These are phyloP conservation scores for Lucilia sericata DNA, from an alignment of 1,140 invertebrate genomes.

Conservation along the genomic window DNA sequence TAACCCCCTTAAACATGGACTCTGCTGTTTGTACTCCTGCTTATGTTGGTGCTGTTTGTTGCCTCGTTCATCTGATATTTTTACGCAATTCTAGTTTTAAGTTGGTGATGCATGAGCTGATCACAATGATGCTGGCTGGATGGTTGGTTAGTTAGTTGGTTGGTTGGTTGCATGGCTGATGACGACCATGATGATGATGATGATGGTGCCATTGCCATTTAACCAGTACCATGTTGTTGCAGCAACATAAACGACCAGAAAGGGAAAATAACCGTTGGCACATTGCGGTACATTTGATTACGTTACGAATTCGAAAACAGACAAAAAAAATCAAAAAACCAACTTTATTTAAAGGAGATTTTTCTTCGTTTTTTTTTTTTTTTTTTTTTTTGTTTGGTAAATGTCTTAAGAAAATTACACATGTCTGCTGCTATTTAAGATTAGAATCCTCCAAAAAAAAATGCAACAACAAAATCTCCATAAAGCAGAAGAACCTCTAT, in stretches of 20 bases:
- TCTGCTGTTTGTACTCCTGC: background rate
- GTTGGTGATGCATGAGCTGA: background rate
- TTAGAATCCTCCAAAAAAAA: constrained; percentile 21
- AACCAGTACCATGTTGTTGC: no score
- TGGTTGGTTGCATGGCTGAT: background rate
- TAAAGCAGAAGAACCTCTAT: background rate
- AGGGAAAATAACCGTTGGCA: constrained; percentile 66
- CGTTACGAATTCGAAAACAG: constrained; percentile 30
- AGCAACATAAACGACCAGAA: constrained; percentile 55
- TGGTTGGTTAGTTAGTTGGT: background rate
- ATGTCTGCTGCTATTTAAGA: constrained; percentile 15
- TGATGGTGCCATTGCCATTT: background rate
- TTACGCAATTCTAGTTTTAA: constrained; percentile 19
- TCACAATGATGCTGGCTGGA: background rate
- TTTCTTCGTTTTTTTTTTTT: constrained; percentile 48
- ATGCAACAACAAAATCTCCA: no score
- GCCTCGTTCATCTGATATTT: background rate
- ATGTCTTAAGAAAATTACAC: background rate
- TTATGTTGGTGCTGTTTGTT: background rate
- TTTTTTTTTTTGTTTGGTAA: constrained; percentile 5
- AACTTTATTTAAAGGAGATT: constrained; percentile 7
- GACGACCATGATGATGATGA: background rate
- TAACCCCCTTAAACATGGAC: no score
- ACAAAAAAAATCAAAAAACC: background rate
- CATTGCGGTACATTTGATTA: constrained; percentile 44